phyloP scores from a whole-genome alignment of 92 coral and sea anemone species.

The Parazoanthus darwini region DNA sequence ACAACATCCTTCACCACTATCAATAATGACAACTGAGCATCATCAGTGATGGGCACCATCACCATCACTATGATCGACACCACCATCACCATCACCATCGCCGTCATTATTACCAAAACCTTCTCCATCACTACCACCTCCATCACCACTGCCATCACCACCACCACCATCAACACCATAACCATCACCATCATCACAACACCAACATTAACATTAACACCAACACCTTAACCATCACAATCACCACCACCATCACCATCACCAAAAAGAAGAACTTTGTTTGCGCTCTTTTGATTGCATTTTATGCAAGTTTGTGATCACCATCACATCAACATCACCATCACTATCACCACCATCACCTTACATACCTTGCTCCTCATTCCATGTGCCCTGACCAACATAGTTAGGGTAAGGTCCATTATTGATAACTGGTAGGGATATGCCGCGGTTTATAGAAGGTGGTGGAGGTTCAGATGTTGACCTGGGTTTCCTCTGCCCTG shows the following conservation, averaged over 20 bases:
- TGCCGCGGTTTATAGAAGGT: conserved; percentile 16
- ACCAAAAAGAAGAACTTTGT: background rate
- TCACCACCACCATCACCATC: background rate
- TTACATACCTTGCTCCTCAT: conserved; percentile 28
- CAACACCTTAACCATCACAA: background rate
- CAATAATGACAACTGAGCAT: no score
- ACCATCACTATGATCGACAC: background rate
- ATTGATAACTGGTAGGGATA: conserved; percentile 58
- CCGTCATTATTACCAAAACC: background rate
- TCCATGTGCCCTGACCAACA: conserved; percentile 46
- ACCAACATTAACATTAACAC: background rate
- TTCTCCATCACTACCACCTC: background rate
- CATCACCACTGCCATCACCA: background rate
- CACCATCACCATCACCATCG: background rate
- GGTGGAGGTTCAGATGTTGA: conserved; percentile 49
- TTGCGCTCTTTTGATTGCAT: no score
- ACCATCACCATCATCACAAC: no score
- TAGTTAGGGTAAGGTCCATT: conserved; percentile 82
- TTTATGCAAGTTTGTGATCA: background rate
- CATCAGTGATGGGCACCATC: background rate
- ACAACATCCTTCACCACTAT: background rate
- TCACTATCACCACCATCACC: background rate
- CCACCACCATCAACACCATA: background rate
- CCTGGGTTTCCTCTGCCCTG: conserved; percentile 30
- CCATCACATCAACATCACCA: background rate